A percentile compares a stretch with the other conserved stretches of the same genome.
phyloP scores from a whole-genome alignment of 2,113 vertebrate genomes.

The Spermophilus dauricus region DNA sequence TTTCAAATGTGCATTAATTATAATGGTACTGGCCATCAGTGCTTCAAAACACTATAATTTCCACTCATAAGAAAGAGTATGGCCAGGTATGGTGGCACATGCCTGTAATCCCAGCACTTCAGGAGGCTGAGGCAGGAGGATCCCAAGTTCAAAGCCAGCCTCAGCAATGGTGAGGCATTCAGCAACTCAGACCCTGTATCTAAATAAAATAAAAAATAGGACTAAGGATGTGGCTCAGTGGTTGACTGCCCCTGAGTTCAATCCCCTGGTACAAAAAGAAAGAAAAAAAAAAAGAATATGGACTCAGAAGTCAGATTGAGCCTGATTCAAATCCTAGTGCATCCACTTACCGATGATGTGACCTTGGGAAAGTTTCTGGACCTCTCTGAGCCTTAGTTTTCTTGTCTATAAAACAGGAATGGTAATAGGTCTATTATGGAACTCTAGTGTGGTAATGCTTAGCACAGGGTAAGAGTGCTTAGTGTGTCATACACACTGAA shows the following conservation, averaged over 20 bases:
- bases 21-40: neutral
- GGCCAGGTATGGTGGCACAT: too few relatives aligned
- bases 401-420: neutral
- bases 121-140: too few relatives aligned
- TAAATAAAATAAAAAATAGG: too few relatives aligned
- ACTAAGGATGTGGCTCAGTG: too few relatives aligned
- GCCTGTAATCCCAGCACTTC: too few relatives aligned
- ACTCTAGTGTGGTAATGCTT: neutral
- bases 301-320: neutral
- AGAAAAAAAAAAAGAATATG: too few relatives aligned
- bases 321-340: neutral
- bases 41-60: constrained; percentile 18
- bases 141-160: too few relatives aligned
- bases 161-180: too few relatives aligned
- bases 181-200: too few relatives aligned
- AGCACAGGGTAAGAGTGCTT: neutral
- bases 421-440: neutral
- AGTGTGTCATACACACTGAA: neutral
- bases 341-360: neutral
- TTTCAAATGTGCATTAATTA: neutral
- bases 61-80: neutral
- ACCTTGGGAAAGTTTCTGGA: neutral
- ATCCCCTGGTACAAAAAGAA: too few relatives aligned
- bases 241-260: too few relatives aligned
- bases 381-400: neutral